Evolutionary conservation across 2,113 vertebrate genomes (phyloP), one percentile per base, ranked within the genome.

Genomic region (Cyphotilapia sp.): DNA sequence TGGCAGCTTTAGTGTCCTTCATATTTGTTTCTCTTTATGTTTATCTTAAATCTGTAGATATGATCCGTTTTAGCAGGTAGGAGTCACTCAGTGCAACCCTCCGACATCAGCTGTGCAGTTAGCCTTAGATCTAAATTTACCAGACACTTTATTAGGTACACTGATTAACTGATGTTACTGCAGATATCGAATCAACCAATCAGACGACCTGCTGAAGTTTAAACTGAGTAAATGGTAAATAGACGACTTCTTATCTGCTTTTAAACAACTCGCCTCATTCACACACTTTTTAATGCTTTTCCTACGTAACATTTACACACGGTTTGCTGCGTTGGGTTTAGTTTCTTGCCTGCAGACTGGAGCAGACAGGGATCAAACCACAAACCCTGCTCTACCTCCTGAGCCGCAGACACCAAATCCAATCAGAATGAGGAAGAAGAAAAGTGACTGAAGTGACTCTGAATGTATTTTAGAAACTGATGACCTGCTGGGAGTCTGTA

Each of bases 231-330:
- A 63, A 63, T 63, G 31, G 31, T n/a, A 63, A 63, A 63, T 0
- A 63, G 9, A 63, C 0, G 2, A 63, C 0, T n/a, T 35, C 9
- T 12, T 63, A 63, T 5, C 59, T 63, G 59, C 3, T 63, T 63
- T 63, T 12, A 63, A 35, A 63, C 17, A 63, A 35, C 17, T 35
- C 31, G 1, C 17, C 17, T 63, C 59, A 3, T 2, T 63, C 59
- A 63, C 59, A 63, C 61, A 66, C 61, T 35, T 66, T 35, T 61
- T 56, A 24, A 56, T 57, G 17, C 17, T 35, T 63, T 35, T 63
- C 59, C 17, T 63, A 19, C 4, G 17, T 19, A 4, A 19, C 29
- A 63, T 66, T n/a, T 66, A 12, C 10, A 66, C 17, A 0, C 16
- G 16, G 59, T 63, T 19, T 63, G 29, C 29, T 33, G 2, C 5